Evolutionary conservation across 2,888 invertebrate species (phyloP).

Genomic region (Pollenia angustigena): DNA sequence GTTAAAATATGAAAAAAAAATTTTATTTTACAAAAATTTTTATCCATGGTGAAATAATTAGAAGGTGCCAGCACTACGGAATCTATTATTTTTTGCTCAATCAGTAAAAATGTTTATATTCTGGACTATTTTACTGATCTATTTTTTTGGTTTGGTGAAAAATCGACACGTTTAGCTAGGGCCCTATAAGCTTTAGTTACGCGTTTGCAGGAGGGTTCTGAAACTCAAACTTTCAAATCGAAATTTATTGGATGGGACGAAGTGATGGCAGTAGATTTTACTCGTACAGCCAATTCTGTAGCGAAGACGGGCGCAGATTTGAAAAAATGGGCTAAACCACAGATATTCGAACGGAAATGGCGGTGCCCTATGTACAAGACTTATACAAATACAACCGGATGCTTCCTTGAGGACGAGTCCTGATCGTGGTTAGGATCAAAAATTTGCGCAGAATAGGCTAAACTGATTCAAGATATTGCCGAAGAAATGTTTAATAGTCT

Average conservation of each 20-base stretch:
- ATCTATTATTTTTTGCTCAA: too few species aligned
- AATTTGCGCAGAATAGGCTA: conserved; percentile 92
- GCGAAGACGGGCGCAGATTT: conserved; percentile 98
- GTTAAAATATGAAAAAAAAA: too few species aligned
- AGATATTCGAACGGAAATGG: conserved; percentile 98
- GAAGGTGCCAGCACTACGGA: too few species aligned
- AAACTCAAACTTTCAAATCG: conserved; percentile 97
- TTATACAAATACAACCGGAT: conserved; percentile 95
- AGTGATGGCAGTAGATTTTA: conserved; percentile 99
- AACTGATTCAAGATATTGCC: conserved; percentile 95
- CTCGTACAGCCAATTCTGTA: conserved; percentile 98
- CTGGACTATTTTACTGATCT: conserved; percentile 97
- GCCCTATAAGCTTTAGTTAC: conserved; percentile 95
- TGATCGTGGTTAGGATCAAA: conserved; percentile 95
- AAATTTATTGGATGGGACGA: conserved; percentile 99
- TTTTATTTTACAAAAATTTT: too few species aligned
- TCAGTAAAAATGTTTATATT: conserved; percentile 97
- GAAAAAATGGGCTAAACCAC: conserved; percentile 94
- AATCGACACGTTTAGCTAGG: conserved; percentile 96
- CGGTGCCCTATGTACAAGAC: conserved; percentile 95
- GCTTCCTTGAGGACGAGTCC: conserved; percentile 89
- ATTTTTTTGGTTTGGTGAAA: conserved; percentile 99
- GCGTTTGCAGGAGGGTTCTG: conserved; percentile 95
- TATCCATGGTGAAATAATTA: too few species aligned
- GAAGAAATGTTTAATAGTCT: conserved; percentile 95